Evolutionary conservation across 2,888 invertebrate species (phyloP).

Genomic region (Tetranychus piercei): DNA sequence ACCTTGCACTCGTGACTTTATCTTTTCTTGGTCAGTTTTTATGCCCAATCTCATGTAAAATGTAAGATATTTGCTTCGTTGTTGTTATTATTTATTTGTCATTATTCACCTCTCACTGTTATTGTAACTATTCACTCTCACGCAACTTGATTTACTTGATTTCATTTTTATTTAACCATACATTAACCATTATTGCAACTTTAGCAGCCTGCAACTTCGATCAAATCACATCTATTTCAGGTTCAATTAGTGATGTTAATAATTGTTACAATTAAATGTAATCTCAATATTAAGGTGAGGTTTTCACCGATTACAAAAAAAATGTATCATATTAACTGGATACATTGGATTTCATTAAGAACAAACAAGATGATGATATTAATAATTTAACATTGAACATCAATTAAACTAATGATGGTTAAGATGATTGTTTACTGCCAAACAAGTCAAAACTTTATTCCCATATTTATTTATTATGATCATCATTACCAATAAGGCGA

Average conservation of each 20-base stretch:
- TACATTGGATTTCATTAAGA: too few relatives aligned
- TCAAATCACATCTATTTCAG: too few relatives aligned
- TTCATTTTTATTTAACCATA: background rate
- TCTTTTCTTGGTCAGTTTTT: too few relatives aligned
- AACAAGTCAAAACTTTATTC: too few relatives aligned
- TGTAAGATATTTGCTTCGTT: background rate
- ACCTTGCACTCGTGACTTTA: too few relatives aligned
- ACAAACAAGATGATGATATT: too few relatives aligned
- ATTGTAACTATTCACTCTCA: background rate
- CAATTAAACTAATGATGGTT: background rate
- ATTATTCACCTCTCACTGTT: background rate
- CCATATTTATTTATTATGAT: too few relatives aligned
- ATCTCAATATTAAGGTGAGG: background rate
- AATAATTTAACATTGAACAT: background rate
- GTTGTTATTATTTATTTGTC: background rate
- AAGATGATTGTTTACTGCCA: background rate
- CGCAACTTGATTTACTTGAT: background rate
- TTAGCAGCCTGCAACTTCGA: background rate
- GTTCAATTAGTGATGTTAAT: background rate
- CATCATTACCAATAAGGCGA: background rate
- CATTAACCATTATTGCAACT: background rate
- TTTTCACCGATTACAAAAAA: background rate
- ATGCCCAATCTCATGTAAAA: too few relatives aligned
- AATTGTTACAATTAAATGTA: background rate
- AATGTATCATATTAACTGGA: background rate